phyloP scores from a whole-genome alignment of 1,140 invertebrate species.

The Saccostrea echinata region DNA sequence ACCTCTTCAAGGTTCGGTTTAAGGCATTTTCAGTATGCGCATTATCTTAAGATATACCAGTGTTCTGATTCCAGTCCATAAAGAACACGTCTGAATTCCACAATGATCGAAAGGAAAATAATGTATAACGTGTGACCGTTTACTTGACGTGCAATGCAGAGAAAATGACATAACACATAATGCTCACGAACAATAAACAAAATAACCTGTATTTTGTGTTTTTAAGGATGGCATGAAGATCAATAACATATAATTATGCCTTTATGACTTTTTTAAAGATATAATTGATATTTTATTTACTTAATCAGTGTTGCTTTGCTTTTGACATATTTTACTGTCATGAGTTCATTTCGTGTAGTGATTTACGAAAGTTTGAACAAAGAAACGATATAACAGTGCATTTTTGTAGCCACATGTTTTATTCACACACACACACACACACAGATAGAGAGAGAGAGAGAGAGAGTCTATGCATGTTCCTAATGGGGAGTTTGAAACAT shows the following conservation, averaged over 20 bases:
- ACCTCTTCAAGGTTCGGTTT: too few relatives aligned
- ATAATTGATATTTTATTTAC: slow-evolving; percentile 20
- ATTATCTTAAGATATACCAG: too few relatives aligned
- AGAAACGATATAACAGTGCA: background rate
- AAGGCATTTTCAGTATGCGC: too few relatives aligned
- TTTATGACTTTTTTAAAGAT: background rate
- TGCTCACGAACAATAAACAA: background rate
- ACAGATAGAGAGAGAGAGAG: too few relatives aligned
- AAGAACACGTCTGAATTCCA: too few relatives aligned
- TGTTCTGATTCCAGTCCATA: too few relatives aligned
- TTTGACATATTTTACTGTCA: background rate
- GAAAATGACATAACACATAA: background rate
- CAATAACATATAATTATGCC: background rate
- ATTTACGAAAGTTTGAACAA: background rate
- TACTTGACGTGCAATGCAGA: background rate
- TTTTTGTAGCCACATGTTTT: background rate
- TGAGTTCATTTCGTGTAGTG: background rate
- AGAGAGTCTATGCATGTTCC: too few relatives aligned
- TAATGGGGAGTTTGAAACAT: too few relatives aligned
- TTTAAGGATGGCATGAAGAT: background rate
- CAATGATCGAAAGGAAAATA: too few relatives aligned
- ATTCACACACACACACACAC: too few relatives aligned
- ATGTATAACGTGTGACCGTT: background rate
- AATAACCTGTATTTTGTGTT: background rate
- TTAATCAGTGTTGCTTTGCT: background rate